A percentile compares a stretch with the other conserved stretches of the same genome.
These are phyloP conservation scores for Zeus faber DNA, from an alignment of 2,113 vertebrate genomes.

Conservation along the genomic window DNA sequence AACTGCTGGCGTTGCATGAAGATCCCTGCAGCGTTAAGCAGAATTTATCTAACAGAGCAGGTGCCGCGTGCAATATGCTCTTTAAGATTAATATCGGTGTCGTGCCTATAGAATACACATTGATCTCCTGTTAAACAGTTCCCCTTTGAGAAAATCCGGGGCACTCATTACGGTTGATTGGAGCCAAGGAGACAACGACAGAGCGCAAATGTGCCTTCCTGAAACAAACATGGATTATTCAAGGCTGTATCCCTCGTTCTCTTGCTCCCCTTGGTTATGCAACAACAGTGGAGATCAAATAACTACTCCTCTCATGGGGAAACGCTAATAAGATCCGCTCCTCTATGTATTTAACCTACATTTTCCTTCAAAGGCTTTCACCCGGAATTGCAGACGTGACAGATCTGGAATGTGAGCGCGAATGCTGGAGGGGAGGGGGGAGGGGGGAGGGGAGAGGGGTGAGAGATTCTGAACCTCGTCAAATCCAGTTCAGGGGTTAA, in stretches of 20 bases:
- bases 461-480: constrained; percentile 26
- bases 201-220: constrained; percentile 43
- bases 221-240: constrained; percentile 70
- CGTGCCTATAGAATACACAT: background rate
- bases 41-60: background rate
- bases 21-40: background rate
- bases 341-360: constrained; percentile 76
- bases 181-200: constrained; percentile 27
- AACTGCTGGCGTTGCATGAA: constrained; percentile 7
- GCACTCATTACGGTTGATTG: constrained; percentile 54
- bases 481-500: constrained; percentile 40
- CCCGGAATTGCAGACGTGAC: constrained; percentile 45
- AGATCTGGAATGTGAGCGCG: constrained; percentile 45
- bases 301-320: constrained; percentile 54
- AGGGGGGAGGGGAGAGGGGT: constrained; percentile 3
- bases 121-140: constrained; percentile 15
- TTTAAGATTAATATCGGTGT: background rate
- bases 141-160: constrained; percentile 12
- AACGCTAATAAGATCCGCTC: constrained; percentile 67
- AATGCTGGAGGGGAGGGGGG: constrained; percentile 18
- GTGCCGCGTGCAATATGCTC: background rate
- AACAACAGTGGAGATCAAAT: constrained; percentile 63
- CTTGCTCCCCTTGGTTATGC: constrained; percentile 56
- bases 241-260: constrained; percentile 41
- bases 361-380: constrained; percentile 68